Evolutionary conservation across 1,140 invertebrate species (phyloP), one percentile per base, ranked within the genome.

Genomic region (Lasaia peninsularis): DNA sequence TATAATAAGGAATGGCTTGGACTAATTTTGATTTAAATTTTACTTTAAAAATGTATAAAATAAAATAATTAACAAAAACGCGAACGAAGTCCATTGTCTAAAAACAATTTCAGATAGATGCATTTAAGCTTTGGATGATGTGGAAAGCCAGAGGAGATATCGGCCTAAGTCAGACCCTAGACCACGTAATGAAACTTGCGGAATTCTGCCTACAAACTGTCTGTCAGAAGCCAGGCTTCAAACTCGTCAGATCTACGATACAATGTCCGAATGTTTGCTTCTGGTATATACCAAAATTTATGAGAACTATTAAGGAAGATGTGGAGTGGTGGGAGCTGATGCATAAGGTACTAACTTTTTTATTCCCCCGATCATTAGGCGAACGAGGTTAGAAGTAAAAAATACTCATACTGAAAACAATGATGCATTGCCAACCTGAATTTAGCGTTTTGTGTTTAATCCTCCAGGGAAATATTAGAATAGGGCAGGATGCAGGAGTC

Each of bases 121-220:
- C 95, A 0, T 94, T 98, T 66, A 98, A 98, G 86, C 89, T 98
- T 8, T 99, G 97, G 97, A 82, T 98, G 31, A 96, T 98, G 94
- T 97, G 97, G 93, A 95, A 95, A 78, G 94, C 94, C 1, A 90
- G 94, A 1, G 95, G 95, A 0, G 91, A 92, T 16, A 69, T 71
- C 1, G 91, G 92, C 0, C 88, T 95, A 4, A 79, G 79, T 56
- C 60, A 73, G 0, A 84, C 92, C 0, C 90, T 95, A 0, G 94
- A 96, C 52, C 89, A 91, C 32, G 91, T 92, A 0, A 93, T 95
- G 81, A 78, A 90, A 0, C 88, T 90, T 33, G 90, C 93, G 0
- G 84, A 92, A 71, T 93, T 92, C 69, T 93, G 92, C 67, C 71
- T 81, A 34, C 69, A 90, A 24, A 83, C 78, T 34, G 91, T 92